Evolutionary conservation across 2,888 invertebrate genomes (phyloP), one percentile per base, ranked within the genome.

Genomic region (Chloromyia formosa): DNA sequence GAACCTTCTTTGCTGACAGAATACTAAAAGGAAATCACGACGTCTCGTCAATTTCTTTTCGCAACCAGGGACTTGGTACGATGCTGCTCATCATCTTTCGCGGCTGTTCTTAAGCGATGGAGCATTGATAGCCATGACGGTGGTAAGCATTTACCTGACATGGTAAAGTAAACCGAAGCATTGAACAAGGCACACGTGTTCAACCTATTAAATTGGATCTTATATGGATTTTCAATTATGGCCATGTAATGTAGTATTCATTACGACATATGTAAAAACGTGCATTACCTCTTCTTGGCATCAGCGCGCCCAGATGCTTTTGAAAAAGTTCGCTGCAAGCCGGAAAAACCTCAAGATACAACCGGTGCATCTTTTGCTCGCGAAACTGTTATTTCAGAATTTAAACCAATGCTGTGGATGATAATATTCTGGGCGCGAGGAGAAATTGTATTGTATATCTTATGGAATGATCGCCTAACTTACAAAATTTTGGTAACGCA

Each of bases 131-230:
- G 16, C 56, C 18, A 18, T 20, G 56, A 56, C 20, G 22, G 16
- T 56, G 56, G 18, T 56, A 7, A 56, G 22, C 22, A 49, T 56
- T 56, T 56, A 20, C 56, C 56, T 10, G 20, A 56, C 22, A n/a
- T 16, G 56, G 22, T 20, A 56, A 20, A 16, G 56, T 20, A 66
- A 71, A 56, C 56, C 53, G 23, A 58, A 68, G 53, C 22, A 69
- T 54, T 23, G 14, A 54, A 69, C 69, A 69, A 69, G 69, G 71
- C 71, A 71, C 71, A 71, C 71, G 71, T 71, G 71, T 71, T 56
- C 56, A 58, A 71, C 58, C 58, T 71, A 71, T 71, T 71, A 56
- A 71, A 71, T 71, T 40, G 58, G 71, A 71, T 71, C 71, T 71
- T 71, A 56, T 40, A 27, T 71, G 42, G 40, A 40, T 71, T 71